Conservation (phyloP, 2,113 vertebrate genomes). For the Tricholaema leucomelas region DNA sequence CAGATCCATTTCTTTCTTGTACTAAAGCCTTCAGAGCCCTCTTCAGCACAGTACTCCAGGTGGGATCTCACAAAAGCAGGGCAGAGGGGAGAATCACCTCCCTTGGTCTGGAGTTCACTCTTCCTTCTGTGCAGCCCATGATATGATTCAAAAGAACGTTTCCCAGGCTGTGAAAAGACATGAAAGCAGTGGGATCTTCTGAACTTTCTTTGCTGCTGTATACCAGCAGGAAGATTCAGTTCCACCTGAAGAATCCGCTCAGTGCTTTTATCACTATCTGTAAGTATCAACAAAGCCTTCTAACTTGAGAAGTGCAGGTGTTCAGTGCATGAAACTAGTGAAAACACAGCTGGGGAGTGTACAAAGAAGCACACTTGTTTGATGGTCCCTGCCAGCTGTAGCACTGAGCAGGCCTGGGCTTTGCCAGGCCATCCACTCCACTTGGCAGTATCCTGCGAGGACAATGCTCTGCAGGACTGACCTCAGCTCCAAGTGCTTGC, state of each 20-base stretch:
- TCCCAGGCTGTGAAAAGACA: background rate
- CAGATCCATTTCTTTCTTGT: too few relatives aligned
- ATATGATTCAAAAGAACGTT: background rate
- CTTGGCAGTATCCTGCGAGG: fast-evolving
- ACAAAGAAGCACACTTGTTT: background rate
- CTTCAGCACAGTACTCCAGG: too few relatives aligned
- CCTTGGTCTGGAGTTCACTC: background rate
- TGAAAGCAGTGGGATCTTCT: background rate
- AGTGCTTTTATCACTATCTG: background rate
- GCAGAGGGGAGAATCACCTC: too few relatives aligned
- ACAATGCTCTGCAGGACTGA: fast-evolving
- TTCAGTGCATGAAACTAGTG: background rate
- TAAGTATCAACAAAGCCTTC: background rate
- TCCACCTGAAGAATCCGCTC: background rate
- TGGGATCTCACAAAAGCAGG: too few relatives aligned
- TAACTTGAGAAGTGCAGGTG: background rate
- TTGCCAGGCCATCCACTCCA: background rate
- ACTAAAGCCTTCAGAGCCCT: too few relatives aligned
- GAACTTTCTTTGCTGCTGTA: background rate
- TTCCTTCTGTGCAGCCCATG: background rate
- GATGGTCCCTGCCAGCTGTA: background rate
- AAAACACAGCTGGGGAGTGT: background rate
- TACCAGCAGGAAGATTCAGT: background rate
- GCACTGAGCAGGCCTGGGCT: background rate
- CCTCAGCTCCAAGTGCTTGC: background rate